Base-by-base conservation (phyloP, 2,797 vertebrate genomes). In the Poeciliopsis presidionis region DNA sequence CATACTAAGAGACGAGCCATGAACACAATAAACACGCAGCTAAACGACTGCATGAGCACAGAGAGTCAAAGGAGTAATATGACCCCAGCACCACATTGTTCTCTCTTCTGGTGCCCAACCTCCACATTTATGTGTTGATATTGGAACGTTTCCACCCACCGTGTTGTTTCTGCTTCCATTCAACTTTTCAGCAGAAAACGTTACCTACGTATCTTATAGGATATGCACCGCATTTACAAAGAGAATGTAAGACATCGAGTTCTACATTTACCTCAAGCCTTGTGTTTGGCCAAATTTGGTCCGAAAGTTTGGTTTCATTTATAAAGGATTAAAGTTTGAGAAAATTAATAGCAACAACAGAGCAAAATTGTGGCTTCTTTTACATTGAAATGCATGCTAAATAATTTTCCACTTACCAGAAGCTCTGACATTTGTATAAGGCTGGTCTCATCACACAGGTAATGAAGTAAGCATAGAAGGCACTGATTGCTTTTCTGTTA, bases 1-100 rank as follows among this genome's bases (percentile, higher is more conserved):
- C 88, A 93, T 92, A 90, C 90, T 89, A 91, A 92, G 87, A 87
- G 86, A 90, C 76, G 28, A 75, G 73, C 75, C 81, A 39, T 55
- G 74, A 78, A 86, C 77, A 88, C 76, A 72, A 81, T 45, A 89
- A 79, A 86, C 74, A 83, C 81, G 80, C 73, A 72, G 36, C 65
- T 69, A 81, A 69, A 76, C 53, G 71, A 71, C 72, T 75, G 82
- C 36, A 74, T 53, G 53, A 72, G 82, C 75, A 73, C 57, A 45
- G 12, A 76, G 73, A 76, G 82, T 72, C 47, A 76, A 61, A 73
- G 81, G 77, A 69, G 72, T 73, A 76, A 33, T 67, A 11, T 77
- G 73, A 43, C 80, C 84, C 80, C 79, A 77, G 72, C 81, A 71
- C 74, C 22, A 8, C 63, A 9, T 74, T 74, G 74, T 43, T 73